phyloP scores from a whole-genome alignment of 2,797 vertebrate genomes.

The Urocyon cinereoargenteus region DNA sequence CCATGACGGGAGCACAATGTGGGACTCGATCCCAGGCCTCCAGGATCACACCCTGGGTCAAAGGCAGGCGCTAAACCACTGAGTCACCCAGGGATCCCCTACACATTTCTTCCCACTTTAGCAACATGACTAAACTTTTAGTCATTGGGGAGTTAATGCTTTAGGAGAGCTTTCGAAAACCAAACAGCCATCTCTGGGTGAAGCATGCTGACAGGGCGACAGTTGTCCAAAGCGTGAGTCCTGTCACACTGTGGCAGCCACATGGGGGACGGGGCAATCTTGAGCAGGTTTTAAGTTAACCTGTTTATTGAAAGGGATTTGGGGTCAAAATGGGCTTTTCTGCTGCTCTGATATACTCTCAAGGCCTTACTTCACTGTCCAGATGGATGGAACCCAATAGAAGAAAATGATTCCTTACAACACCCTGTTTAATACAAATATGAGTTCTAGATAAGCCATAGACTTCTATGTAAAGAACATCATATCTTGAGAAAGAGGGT shows the following conservation, averaged over 20 bases:
- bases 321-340: conserved; percentile 10
- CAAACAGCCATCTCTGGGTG: neutral
- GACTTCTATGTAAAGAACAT: neutral
- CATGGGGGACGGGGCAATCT: neutral
- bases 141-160: neutral
- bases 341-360: neutral
- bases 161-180: neutral
- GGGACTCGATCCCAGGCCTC: too few relatives aligned
- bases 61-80: too few relatives aligned
- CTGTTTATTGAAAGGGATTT: neutral
- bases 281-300: neutral
- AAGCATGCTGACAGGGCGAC: neutral
- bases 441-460: neutral
- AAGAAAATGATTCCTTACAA: neutral
- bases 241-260: neutral
- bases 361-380: neutral
- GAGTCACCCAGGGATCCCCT: too few relatives aligned
- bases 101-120: neutral
- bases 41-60: too few relatives aligned
- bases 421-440: neutral
- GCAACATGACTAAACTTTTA: neutral
- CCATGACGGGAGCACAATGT: too few relatives aligned
- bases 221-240: neutral
- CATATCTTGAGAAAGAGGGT: neutral
- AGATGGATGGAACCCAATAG: neutral